Evolutionary conservation across 2,888 invertebrate species (phyloP).

Genomic region (Tenthredo distinguenda): DNA sequence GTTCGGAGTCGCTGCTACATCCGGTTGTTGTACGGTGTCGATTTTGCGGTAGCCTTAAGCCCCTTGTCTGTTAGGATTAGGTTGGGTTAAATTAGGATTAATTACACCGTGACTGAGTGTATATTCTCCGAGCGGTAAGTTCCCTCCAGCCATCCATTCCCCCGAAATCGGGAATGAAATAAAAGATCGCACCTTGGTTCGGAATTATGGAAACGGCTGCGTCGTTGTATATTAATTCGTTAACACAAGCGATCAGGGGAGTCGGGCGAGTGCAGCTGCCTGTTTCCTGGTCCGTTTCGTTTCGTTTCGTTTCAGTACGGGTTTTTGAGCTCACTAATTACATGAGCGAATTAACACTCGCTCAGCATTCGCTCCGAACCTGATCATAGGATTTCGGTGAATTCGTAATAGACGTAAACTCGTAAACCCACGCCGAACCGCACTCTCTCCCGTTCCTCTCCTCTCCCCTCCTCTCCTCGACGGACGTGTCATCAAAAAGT

Average conservation of each 20-base stretch:
- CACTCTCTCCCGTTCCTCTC: background rate
- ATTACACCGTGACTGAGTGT: background rate
- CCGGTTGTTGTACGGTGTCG: background rate
- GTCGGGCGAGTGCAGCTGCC: conserved; percentile 28
- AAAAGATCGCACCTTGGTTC: conserved; percentile 29
- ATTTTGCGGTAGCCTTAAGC: conserved; percentile 2
- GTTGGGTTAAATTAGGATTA: conserved; percentile 15
- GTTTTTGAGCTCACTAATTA: conserved; percentile 35
- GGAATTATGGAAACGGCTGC: conserved; percentile 45
- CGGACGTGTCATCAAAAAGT: conserved; percentile 74
- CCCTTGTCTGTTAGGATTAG: conserved; percentile 37
- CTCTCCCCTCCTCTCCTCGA: conserved; percentile 49
- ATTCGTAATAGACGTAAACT: conserved; percentile 15
- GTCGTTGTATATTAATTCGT: conserved; percentile 48
- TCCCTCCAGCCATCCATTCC: background rate
- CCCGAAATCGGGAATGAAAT: conserved; percentile 15
- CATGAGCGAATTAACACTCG: conserved; percentile 48
- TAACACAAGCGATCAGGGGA: conserved; percentile 11
- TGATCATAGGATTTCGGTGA: conserved; percentile 29
- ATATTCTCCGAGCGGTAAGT: background rate
- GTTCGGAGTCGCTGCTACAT: background rate
- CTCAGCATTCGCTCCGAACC: conserved; percentile 23
- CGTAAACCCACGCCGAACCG: conserved; percentile 12
- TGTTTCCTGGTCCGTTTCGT: background rate
- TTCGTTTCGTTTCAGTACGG: background rate